Conservation (phyloP, 2,888 invertebrate species). For the Villa cingulata region DNA sequence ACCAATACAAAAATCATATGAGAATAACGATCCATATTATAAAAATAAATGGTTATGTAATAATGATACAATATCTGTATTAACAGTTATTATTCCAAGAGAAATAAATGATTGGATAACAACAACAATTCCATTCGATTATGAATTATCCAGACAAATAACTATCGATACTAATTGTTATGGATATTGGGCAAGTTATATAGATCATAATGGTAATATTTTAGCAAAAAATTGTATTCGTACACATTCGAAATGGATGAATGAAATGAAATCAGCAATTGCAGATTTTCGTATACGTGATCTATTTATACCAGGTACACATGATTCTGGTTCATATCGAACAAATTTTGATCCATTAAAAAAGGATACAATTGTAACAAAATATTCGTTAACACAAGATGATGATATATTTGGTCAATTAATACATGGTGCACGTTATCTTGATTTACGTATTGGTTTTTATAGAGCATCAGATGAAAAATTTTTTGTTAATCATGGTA, state of each 20-base stretch:
- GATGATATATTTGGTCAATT: constrained; percentile 44
- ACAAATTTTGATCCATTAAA: constrained; percentile 28
- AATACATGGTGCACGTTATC: constrained; percentile 45
- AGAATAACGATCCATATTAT: neutral
- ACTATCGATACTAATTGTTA: constrained; percentile 27
- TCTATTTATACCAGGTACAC: constrained; percentile 55
- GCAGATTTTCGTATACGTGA: constrained; percentile 38
- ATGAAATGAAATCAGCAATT: constrained; percentile 34
- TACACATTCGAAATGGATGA: constrained; percentile 46
- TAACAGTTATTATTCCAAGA: constrained; percentile 25
- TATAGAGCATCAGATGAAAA: constrained; percentile 30
- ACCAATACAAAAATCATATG: neutral
- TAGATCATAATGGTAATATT: constrained; percentile 26
- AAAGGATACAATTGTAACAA: constrained; percentile 35
- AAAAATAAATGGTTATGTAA: constrained; percentile 24
- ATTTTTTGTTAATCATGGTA: constrained; percentile 46
- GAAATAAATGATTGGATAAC: constrained; percentile 28
- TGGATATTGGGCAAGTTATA: constrained; percentile 34
- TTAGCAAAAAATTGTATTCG: constrained; percentile 37
- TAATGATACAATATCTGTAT: constrained; percentile 22
- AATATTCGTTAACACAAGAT: constrained; percentile 42
- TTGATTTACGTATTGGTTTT: constrained; percentile 46
- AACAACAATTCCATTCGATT: constrained; percentile 30
- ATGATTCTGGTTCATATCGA: constrained; percentile 50
- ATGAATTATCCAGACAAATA: constrained; percentile 24